Evolutionary conservation across 1,140 invertebrate species (phyloP).

Genomic region (Ectropis grisescens): DNA sequence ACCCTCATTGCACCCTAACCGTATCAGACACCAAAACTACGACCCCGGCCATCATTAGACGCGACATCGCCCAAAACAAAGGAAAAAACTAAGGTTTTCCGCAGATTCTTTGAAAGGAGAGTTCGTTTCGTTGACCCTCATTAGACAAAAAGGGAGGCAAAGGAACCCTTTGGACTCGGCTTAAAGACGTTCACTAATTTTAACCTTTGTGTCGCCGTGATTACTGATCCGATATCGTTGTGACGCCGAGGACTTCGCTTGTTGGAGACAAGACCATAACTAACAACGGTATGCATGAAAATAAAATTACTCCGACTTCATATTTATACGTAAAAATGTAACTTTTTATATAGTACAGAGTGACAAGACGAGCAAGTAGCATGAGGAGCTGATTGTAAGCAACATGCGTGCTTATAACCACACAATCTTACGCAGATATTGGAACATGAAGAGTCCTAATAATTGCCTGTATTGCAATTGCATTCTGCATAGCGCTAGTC

Average conservation of each 20-base stretch:
- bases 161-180: constrained; percentile 11
- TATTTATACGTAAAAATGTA: too few species aligned
- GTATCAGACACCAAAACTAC: not conserved
- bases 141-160: constrained; percentile 21
- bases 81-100: not conserved
- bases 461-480: too few species aligned
- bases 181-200: constrained; percentile 15
- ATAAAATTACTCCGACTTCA: too few species aligned
- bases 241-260: too few species aligned
- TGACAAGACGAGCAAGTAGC: too few species aligned
- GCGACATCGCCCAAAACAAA: not conserved
- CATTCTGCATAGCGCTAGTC: too few species aligned
- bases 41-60: not conserved
- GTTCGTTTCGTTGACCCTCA: constrained; percentile 17
- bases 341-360: too few species aligned
- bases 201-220: constrained; percentile 11
- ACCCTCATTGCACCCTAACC: too few species aligned
- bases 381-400: too few species aligned
- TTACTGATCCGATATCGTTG: constrained; percentile 6
- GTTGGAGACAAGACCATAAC: constrained; percentile 3
- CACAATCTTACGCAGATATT: too few species aligned
- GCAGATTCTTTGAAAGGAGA: constrained; percentile 9
- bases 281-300: not conserved
- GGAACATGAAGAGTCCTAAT: too few species aligned
- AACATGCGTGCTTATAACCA: too few species aligned